Conservation (phyloP, 2,888 invertebrate genomes). For the Steinernema carpocapsae region DNA sequence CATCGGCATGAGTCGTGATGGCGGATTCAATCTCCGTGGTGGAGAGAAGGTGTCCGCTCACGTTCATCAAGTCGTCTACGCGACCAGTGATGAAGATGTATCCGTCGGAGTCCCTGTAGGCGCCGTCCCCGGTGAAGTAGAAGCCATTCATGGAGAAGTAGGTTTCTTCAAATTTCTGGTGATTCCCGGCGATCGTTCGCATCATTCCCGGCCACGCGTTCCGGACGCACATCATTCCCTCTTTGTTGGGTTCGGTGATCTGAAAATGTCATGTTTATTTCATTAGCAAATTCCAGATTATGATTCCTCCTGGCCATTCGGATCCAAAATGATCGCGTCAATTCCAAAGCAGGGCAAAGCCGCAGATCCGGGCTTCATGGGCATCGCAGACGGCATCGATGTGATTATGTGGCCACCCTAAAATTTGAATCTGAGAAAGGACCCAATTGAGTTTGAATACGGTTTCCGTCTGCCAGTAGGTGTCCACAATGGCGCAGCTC, state of each 20-base stretch:
- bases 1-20: slow-evolving; percentile 71
- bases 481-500: slow-evolving; percentile 83
- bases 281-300: not conserved
- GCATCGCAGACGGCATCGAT: slow-evolving; percentile 89
- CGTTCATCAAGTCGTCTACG: slow-evolving; percentile 96
- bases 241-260: slow-evolving; percentile 12
- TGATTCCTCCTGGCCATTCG: slow-evolving; percentile 80
- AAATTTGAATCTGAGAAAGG: not conserved
- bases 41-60: slow-evolving; percentile 93
- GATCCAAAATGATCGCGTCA: slow-evolving; percentile 82
- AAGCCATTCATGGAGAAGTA: slow-evolving; percentile 94
- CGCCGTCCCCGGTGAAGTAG: slow-evolving; percentile 92
- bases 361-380: slow-evolving; percentile 97
- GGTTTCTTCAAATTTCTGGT: slow-evolving; percentile 82
- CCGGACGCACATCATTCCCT: slow-evolving; percentile 76
- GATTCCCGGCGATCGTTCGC: slow-evolving; percentile 88
- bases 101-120: slow-evolving; percentile 78
- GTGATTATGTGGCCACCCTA: slow-evolving; percentile 90
- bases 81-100: slow-evolving; percentile 74
- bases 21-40: slow-evolving; percentile 82
- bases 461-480: slow-evolving; percentile 99
- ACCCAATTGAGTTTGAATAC: slow-evolving; percentile 54
- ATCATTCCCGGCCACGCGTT: slow-evolving; percentile 97
- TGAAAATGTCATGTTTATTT: slow-evolving; percentile 10
- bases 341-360: slow-evolving; percentile 97